Evolutionary conservation across 2,888 invertebrate genomes (phyloP).

Genomic region (Alviniconcha strummeri): DNA sequence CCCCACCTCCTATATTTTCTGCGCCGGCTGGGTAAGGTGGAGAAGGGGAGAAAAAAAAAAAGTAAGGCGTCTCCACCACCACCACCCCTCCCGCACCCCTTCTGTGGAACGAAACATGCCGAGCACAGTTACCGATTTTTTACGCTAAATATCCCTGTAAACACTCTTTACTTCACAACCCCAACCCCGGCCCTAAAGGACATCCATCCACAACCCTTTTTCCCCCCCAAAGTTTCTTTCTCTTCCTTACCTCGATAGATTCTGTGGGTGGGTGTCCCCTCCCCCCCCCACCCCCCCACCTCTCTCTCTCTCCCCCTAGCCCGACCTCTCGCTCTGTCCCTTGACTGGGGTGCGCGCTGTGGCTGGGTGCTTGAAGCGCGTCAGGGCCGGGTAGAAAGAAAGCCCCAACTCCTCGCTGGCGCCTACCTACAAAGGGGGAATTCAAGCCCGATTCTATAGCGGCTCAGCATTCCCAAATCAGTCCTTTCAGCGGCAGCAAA

Average conservation of each 20-base stretch:
- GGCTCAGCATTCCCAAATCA: conserved; percentile 1
- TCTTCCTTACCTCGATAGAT: background rate
- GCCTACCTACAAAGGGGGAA: conserved; percentile 21
- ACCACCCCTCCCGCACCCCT: background rate
- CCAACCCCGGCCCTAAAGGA: background rate
- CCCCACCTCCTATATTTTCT: conserved; percentile 5
- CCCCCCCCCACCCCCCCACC: background rate
- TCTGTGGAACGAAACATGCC: background rate
- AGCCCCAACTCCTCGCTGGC: conserved; percentile 16
- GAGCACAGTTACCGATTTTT: conserved; percentile 20
- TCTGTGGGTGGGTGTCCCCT: background rate
- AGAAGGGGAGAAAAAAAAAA: background rate
- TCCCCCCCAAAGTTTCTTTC: background rate
- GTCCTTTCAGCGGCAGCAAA: conserved; percentile 12
- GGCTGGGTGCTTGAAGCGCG: background rate
- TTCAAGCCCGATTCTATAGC: background rate
- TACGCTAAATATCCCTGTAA: conserved; percentile 30
- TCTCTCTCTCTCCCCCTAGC: background rate
- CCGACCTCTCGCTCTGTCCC: background rate
- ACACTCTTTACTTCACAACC: background rate
- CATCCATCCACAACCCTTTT: background rate
- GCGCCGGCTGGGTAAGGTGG: background rate
- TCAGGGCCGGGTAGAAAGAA: conserved; percentile 13
- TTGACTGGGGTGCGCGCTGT: background rate
- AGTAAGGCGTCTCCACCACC: background rate